phyloP scores from a whole-genome alignment of 2,888 invertebrate genomes.

The Rapana venosa region DNA sequence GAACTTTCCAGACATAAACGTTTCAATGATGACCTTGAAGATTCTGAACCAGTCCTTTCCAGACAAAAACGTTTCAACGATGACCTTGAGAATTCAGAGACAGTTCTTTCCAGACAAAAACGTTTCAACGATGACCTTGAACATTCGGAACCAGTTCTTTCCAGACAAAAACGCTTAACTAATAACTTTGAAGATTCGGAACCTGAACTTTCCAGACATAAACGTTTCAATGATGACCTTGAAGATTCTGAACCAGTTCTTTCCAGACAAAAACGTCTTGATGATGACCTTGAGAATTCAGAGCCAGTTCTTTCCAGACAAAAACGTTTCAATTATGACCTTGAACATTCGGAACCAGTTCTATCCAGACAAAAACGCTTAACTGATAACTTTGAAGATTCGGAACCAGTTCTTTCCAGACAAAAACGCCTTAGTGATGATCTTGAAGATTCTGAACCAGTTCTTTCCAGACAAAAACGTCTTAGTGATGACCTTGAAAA shows the following conservation, averaged over 20 bases:
- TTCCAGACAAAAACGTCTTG: not conserved
- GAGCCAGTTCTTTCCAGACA: conserved; percentile 3
- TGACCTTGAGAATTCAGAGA: not conserved
- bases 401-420: not conserved
- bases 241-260: not conserved
- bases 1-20: not conserved
- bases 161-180: not conserved
- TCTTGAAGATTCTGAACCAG: not conserved
- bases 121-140: not conserved
- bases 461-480: not conserved
- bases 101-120: not conserved
- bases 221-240: not conserved
- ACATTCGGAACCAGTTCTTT: not conserved
- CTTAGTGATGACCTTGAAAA: not conserved
- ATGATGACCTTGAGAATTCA: not conserved
- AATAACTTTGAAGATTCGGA: not conserved
- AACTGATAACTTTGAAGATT: not conserved
- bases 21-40: not conserved
- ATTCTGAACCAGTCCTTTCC: not conserved
- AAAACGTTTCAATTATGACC: not conserved
- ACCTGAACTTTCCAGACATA: not conserved
- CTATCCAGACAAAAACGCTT: not conserved
- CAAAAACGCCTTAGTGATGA: not conserved
- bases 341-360: not conserved
- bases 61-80: not conserved